phyloP scores from a whole-genome alignment of 2,888 invertebrate genomes.

The Sphecodes monilicornis region DNA sequence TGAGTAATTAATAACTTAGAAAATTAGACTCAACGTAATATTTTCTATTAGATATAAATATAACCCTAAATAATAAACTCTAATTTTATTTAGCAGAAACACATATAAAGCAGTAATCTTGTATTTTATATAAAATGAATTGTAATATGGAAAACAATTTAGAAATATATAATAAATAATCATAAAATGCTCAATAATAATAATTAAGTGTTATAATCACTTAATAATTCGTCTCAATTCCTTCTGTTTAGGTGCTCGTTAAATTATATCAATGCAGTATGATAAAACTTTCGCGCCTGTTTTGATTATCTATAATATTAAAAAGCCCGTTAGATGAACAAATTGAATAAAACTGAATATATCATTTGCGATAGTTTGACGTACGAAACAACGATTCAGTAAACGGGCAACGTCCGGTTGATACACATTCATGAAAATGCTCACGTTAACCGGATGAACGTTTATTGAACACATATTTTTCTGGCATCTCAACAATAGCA shows the following conservation, averaged over 20 bases:
- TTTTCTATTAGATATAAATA: background rate
- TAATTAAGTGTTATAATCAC: background rate
- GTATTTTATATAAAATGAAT: background rate
- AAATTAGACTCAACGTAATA: background rate
- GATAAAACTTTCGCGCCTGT: background rate
- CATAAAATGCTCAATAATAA: background rate
- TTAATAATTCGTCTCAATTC: background rate
- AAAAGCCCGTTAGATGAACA: background rate
- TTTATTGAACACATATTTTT: conserved; percentile 14
- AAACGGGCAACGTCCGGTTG: background rate
- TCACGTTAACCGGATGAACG: background rate
- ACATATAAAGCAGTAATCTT: background rate
- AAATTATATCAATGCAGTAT: background rate
- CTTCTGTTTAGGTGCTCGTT: background rate
- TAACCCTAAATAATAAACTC: background rate
- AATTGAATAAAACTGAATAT: background rate
- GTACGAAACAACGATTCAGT: background rate
- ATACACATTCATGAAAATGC: conserved; percentile 17
- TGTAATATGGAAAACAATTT: background rate
- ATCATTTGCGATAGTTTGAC: background rate
- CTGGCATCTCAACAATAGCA: conserved; percentile 14
- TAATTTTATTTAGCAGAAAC: background rate
- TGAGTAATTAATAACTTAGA: no score
- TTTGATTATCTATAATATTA: background rate
- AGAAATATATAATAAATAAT: background rate